Base-by-base conservation (phyloP, 1,140 invertebrate genomes). In the Apis laboriosa region DNA sequence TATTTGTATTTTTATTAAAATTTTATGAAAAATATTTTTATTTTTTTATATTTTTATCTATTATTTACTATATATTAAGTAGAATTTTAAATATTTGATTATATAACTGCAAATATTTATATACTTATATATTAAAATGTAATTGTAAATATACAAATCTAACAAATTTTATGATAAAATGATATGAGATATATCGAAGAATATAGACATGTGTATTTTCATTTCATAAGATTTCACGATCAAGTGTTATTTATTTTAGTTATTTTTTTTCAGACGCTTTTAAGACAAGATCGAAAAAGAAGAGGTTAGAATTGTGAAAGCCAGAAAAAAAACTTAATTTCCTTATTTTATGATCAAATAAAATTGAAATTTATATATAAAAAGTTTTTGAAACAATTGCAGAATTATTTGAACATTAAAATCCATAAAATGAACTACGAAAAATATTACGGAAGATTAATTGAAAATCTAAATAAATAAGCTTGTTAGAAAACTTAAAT, bases 181-280 rank as follows among this genome's bases (percentile, higher is more conserved):
- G 63, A 34, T 51, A 19, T n/a, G 13, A 8, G 13, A 28, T 21
- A 24, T 11, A n/a, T 28, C 43, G 64, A 43, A 43, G 0, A 43
- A 5, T 43, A 43, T 51, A 58, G 70, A 88, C 92, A 93, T 93
- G 93, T 77, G 88, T 91, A 92, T 93, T 93, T 93, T 88, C 85
- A 84, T 93, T 93, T 88, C 86, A 84, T 84, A 89, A 90, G 85
- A 92, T 89, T 78, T 90, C 74, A 88, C 86, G 78, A 90, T 86
- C 28, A 81, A 80, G 63, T 91, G 91, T 92, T 92, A 91, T 91
- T 90, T 92, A 84, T 51, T 80, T 64, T 80, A 72, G 88, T 92
- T 86, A 90, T 92, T 90, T 90, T 90, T 77, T 89, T 72, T 24
- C 70, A 73, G 81, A 85, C 87, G 89, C 84, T 34, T 17, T 56